Conservation (phyloP, 2,113 vertebrate genomes). For the Phainopepla nitens region DNA sequence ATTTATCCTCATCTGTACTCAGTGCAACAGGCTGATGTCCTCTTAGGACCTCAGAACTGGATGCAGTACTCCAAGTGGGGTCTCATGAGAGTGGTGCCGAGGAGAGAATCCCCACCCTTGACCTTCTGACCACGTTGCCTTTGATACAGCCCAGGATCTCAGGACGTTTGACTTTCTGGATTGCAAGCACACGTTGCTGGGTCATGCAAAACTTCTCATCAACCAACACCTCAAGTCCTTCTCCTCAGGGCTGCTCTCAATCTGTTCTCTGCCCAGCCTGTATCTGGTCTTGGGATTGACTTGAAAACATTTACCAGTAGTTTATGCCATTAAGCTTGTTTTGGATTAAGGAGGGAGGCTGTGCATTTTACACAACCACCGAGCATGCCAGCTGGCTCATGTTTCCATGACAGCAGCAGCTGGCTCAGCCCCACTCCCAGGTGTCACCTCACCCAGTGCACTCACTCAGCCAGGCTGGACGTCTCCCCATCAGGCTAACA, state of each 20-base stretch:
- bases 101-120: accelerated
- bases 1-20: background rate
- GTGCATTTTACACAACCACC: accelerated
- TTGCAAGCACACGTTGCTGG: background rate
- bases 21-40: background rate
- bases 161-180: background rate
- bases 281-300: background rate
- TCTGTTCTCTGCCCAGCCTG: background rate
- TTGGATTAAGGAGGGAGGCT: background rate
- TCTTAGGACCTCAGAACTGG: background rate
- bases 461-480: background rate
- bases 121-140: background rate
- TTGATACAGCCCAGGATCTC: background rate
- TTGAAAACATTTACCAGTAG: background rate
- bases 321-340: background rate
- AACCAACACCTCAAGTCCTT: background rate
- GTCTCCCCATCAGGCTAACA: background rate
- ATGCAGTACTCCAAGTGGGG: background rate
- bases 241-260: background rate
- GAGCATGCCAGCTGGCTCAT: accelerated
- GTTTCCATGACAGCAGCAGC: accelerated
- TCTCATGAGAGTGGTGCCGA: background rate
- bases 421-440: background rate
- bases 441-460: background rate
- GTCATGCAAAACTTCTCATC: background rate